Base-by-base conservation (phyloP, 2,113 vertebrate genomes). In the Cinclus mexicanus region DNA sequence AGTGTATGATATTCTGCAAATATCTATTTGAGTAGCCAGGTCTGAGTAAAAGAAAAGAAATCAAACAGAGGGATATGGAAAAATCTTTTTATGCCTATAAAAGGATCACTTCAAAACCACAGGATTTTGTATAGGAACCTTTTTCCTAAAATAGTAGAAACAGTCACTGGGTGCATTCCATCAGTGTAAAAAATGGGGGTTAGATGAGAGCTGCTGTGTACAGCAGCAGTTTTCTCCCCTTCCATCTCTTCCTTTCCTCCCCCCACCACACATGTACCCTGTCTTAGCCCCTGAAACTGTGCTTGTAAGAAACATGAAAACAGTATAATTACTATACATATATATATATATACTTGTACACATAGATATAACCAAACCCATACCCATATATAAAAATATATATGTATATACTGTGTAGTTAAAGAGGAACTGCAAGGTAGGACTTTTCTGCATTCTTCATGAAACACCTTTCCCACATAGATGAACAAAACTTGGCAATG, bases 11-110 rank as follows among this genome's bases (percentile, higher is more conserved):
- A 72, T 57, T 89, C 71, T 88, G 60, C n/a, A 90, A 94, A 56
- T 82, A 91, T 87, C 80, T 91, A 26, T 71, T 31, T 69, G 67
- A 91, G 44, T 57, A 76, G 81, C 75, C 63, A 91, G 84, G 91
- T 93, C 77, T 64, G 50, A 88, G 67, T 77, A 29, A 89, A 35
- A 93, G 94, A 94, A 90, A 94, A 87, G 47, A 96, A 95, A 93
- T 92, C 59, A 86, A 92, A 88, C 49, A 93, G 84, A 93, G 52
- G 67, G 84, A 95, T 91, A 77, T 93, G 93, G 93, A 96, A 97
- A 97, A 94, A 93, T 94, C 78, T 95, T 89, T 93, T 94, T 94
- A 95, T 95, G 96, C 88, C 95, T 96, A 96, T 96, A 97, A 97
- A 97, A 96, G 96, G 97, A 96, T 95, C 91, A 93, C 91, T 96